Percentiles rank a stretch among this genome's conserved stretches.
phyloP scores from a whole-genome alignment of 92 coral and sea anemone genomes.

The Siderastrea radians region DNA sequence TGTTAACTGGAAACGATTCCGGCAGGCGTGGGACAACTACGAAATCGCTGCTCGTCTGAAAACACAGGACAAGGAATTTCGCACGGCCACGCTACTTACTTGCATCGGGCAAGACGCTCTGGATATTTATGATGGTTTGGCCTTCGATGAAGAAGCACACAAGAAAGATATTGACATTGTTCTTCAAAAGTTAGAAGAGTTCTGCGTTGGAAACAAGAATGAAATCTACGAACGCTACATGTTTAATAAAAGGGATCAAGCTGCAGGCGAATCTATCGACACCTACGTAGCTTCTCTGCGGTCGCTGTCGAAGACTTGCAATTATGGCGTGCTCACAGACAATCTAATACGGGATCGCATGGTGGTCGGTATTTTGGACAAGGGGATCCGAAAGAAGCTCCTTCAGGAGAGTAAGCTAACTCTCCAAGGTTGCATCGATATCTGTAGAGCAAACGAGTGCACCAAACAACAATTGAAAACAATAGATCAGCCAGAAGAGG shows the following conservation, averaged over 20 bases:
- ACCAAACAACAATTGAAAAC: conserved; percentile 49
- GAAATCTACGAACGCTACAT: conserved; percentile 57
- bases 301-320: conserved; percentile 49
- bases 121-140: conserved; percentile 63
- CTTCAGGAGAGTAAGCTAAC: conserved; percentile 69
- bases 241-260: conserved; percentile 52
- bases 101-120: conserved; percentile 65
- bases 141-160: conserved; percentile 40
- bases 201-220: conserved; percentile 56
- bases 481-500: conserved; percentile 37
- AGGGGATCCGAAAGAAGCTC: conserved; percentile 58
- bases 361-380: conserved; percentile 63
- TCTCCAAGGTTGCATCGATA: conserved; percentile 66
- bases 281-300: too few species aligned
- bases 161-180: conserved; percentile 49
- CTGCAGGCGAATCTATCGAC: background rate
- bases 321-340: conserved; percentile 56
- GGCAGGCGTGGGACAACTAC: conserved; percentile 61
- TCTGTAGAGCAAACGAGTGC: conserved; percentile 45
- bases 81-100: conserved; percentile 65
- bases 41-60: conserved; percentile 47
- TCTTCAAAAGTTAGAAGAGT: conserved; percentile 39
- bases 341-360: conserved; percentile 52
- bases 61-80: conserved; percentile 34
- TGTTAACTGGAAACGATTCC: conserved; percentile 57